Evolutionary conservation across 2,113 vertebrate genomes (phyloP), one percentile per base, ranked within the genome.

Genomic region (Gila orcuttii): DNA sequence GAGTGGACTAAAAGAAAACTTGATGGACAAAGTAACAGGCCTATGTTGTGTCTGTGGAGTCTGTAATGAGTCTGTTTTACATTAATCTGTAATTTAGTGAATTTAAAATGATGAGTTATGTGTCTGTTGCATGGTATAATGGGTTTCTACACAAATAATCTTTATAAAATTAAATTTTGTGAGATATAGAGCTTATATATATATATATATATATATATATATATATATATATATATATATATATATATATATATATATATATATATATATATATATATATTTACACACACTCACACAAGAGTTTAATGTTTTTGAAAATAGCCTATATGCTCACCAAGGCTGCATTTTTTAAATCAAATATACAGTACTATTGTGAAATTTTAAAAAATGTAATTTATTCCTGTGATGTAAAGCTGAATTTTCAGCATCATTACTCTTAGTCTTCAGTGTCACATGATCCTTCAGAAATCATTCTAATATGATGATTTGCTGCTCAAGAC

Each of bases 1-100:
- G 36, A 81, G 78, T 79, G 52, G 39, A 66, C 62, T 4, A 19
- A 23, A 52, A n/a, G 45, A 28, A 82, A 52, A 82, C 69, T 6
- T 50, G 42, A 33, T 33, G 17, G 7, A 82, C 42, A 13, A 42
- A 62, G 57, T 62, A 62, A 45, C 78, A 25, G 77, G 36, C 78
- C 15, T 3, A 7, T 66, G 11, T 39, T 62, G 55, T 39, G 57
- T 79, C 21, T 79, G 21, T 62, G 23, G 6, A 60, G 33, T 21
- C 13, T 60, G 39, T 50, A 25, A 50, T 50, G 13, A 25, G 73
- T 75, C 1, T 15, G 25, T 62, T 62, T 73, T 13, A 45, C 2
- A 39, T 33, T 68, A 19, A 19, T 28, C 11, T 52, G 42, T 76
- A 1, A 17, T 50, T 33, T 60, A 2, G 11, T 25, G 23, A 15